Evolutionary conservation across 2,113 vertebrate genomes (phyloP).

Genomic region (Synodontis membranacea): DNA sequence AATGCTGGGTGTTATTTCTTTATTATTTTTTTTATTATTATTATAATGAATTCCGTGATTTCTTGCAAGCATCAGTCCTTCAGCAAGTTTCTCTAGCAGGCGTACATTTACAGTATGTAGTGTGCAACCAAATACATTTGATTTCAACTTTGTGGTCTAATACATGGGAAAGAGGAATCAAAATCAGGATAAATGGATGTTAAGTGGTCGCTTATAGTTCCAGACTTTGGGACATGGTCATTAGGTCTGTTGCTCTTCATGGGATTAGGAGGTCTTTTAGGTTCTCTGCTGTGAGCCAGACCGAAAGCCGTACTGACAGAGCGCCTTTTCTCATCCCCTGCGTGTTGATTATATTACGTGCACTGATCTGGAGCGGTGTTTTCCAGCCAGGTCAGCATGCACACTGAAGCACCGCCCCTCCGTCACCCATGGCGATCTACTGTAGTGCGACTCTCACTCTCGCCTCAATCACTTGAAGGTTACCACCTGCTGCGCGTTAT

Average conservation of each 20-base stretch:
- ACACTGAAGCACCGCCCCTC: background rate
- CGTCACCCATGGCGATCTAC: slow-evolving; percentile 5
- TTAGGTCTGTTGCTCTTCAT: slow-evolving; percentile 6
- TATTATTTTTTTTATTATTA: background rate
- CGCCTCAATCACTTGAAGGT: slow-evolving; percentile 25
- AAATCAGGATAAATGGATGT: background rate
- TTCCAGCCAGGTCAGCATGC: background rate
- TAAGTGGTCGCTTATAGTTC: background rate
- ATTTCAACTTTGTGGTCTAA: background rate
- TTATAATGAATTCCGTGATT: background rate
- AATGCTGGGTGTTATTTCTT: background rate
- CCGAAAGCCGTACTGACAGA: background rate
- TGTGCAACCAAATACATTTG: background rate
- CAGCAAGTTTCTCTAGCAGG: background rate
- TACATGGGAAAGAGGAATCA: background rate
- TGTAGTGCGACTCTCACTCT: background rate
- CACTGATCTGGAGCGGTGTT: background rate
- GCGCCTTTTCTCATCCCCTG: background rate
- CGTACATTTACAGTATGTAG: background rate
- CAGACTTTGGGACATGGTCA: background rate
- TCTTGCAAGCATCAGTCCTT: background rate
- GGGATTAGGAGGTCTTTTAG: background rate
- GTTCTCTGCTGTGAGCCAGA: background rate
- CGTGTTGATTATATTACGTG: background rate
- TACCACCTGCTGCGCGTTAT: slow-evolving; percentile 29